These are phyloP conservation scores for Dynastes grantii DNA, from an alignment of 2,888 invertebrate genomes.

Conservation along the genomic window DNA sequence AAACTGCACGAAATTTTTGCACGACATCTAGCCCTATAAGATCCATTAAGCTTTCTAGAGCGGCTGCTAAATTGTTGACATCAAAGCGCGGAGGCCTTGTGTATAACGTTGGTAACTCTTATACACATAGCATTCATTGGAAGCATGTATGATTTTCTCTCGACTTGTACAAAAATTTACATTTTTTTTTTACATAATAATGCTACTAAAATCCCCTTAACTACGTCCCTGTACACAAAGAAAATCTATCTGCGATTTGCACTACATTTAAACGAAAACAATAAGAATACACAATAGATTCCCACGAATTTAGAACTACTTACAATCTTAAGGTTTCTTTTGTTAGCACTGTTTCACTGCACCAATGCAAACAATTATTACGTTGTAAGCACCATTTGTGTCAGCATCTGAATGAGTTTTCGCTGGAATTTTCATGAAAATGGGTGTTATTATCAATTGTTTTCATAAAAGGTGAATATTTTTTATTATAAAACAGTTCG, in stretches of 20 bases:
- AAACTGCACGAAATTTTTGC: too few relatives aligned
- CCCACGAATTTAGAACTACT: slow-evolving; percentile 1
- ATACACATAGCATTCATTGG: too few relatives aligned
- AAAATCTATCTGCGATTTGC: background rate
- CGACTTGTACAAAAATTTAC: too few relatives aligned
- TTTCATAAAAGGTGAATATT: slow-evolving; percentile 37
- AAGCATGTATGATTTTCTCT: too few relatives aligned
- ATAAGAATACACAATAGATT: background rate
- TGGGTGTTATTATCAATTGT: slow-evolving; percentile 45
- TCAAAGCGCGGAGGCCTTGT: too few relatives aligned
- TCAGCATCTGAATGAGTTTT: background rate
- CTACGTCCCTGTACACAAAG: too few relatives aligned
- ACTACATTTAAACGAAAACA: background rate
- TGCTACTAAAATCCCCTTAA: too few relatives aligned
- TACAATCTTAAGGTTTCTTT: background rate
- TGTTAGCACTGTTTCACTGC: background rate
- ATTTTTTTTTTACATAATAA: too few relatives aligned
- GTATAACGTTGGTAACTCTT: too few relatives aligned
- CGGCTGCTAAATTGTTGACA: too few relatives aligned
- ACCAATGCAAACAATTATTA: slow-evolving; percentile 9
- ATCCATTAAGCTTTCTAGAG: too few relatives aligned
- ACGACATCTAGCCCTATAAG: too few relatives aligned
- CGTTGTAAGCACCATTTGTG: background rate
- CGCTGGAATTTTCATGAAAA: slow-evolving; percentile 27
- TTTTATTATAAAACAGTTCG: background rate